These are phyloP conservation scores for Mastacembelus armatus DNA, from an alignment of 2,797 vertebrate genomes.

Conservation along the genomic window DNA sequence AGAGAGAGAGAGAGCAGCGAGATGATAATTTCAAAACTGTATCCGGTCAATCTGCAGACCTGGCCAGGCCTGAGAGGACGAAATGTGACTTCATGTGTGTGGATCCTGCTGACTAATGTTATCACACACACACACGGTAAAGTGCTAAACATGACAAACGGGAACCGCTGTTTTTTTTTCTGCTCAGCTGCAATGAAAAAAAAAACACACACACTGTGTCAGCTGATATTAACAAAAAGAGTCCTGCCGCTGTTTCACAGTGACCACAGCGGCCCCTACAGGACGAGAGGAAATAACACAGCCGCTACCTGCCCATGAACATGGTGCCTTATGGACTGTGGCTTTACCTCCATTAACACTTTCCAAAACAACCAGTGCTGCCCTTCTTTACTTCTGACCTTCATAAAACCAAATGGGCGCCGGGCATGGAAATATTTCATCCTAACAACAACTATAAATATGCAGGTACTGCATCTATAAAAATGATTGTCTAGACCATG, in stretches of 20 bases:
- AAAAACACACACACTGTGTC: conserved; percentile 13
- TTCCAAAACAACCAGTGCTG: too few species aligned
- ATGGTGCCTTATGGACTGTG: too few species aligned
- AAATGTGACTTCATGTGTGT: neutral
- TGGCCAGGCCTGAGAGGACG: too few species aligned
- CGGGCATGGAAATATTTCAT: too few species aligned
- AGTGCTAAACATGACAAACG: conserved; percentile 39
- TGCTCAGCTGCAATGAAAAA: conserved; percentile 6
- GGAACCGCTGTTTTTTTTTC: neutral
- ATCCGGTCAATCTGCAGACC: conserved; percentile 35
- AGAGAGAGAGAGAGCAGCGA: neutral
- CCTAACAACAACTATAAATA: too few species aligned
- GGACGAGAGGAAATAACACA: neutral
- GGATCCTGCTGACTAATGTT: conserved; percentile 43
- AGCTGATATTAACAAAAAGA: conserved; percentile 9
- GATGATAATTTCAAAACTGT: conserved; percentile 44
- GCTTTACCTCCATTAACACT: too few species aligned
- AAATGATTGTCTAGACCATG: too few species aligned
- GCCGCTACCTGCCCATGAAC: neutral
- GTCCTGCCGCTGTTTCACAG: neutral
- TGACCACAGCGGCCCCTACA: conserved; percentile 45
- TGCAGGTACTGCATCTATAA: too few species aligned
- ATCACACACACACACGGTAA: too few species aligned
- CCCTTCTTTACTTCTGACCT: too few species aligned
- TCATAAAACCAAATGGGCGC: too few species aligned